Evolutionary conservation across 2,888 invertebrate species (phyloP).

Genomic region (Hypomecis atomaria): DNA sequence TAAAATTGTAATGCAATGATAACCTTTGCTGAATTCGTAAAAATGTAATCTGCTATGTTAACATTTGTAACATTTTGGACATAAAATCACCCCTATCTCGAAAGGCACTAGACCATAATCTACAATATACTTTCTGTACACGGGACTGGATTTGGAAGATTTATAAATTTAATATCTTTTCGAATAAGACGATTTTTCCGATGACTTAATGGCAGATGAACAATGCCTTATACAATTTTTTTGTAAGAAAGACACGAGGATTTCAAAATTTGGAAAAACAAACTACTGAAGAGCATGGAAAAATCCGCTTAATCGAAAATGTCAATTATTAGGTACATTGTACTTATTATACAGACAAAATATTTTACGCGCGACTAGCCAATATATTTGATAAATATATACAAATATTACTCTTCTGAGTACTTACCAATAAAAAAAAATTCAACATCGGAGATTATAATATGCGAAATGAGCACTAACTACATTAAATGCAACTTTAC

Average conservation of each 20-base stretch:
- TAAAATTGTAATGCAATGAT: background rate
- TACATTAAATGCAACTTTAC: constrained; percentile 80
- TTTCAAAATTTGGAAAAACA: background rate
- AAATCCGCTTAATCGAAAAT: constrained; percentile 4
- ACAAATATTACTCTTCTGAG: constrained; percentile 50
- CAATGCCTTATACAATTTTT: background rate
- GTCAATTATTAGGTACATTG: constrained; percentile 33
- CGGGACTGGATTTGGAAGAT: constrained; percentile 56
- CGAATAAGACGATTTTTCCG: constrained; percentile 16
- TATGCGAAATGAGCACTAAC: constrained; percentile 65
- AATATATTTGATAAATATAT: constrained; percentile 53
- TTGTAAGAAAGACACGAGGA: background rate
- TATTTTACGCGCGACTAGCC: constrained; percentile 72
- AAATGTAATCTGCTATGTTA: constrained; percentile 11
- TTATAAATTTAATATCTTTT: constrained; percentile 20
- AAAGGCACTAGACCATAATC: constrained; percentile 82
- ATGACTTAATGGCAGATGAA: background rate
- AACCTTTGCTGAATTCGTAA: background rate
- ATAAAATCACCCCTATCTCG: constrained; percentile 71
- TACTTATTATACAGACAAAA: constrained; percentile 57
- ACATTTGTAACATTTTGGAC: constrained; percentile 35
- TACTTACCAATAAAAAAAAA: constrained; percentile 54
- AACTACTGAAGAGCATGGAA: constrained; percentile 36
- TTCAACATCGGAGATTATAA: constrained; percentile 51
- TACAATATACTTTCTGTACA: constrained; percentile 79